Evolutionary conservation across 2,888 invertebrate genomes (phyloP), one percentile per base, ranked within the genome.

Genomic region (Nemotelus nigrinus): DNA sequence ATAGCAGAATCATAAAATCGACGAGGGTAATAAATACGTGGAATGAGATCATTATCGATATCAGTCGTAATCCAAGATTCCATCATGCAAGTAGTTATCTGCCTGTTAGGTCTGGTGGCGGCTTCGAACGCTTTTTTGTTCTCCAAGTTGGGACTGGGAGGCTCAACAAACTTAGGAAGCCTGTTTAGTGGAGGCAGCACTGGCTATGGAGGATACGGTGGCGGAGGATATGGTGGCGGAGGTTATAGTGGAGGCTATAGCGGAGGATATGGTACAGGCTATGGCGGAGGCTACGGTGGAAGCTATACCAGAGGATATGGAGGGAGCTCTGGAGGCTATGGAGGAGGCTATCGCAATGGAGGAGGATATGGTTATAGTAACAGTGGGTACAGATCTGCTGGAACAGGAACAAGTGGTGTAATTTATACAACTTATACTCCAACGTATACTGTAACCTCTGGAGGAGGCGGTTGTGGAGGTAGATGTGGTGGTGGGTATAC

Each of bases 71-170:
- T 5, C 44, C n/a, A 41, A 55, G 39, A 4, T 43, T 8, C 7
- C 70, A 43, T 43, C 70, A 70, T 70, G 70, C 53, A 70, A 70
- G 70, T 70, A 43, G 43, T 70, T 44, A 70, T 70, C 44, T 70
- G 70, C 43, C 55, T 70, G 41, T 25, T 70, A 43, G 47, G 25
- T 8, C 41, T 39, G 3, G 10, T 70, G 8, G 70, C 43, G 43
- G 50, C 70, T 41, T 79, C 80, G 57, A 67, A 81, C 64, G 81
- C 79, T 6, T 80, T 80, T 53, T 78, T 81, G 58, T 76, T 81
- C 6, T 75, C 77, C 50, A 81, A 80, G 48, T 78, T 81, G 5
- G 47, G 58, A 39, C 65, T 78, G 0, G 74, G 72, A 53, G 44
- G 70, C 41, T 5, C 25, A 3, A 57, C 8, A n/a, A 57, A 10